Evolutionary conservation across 2,797 vertebrate genomes (phyloP), one percentile per base, ranked within the genome.

Genomic region (Sebastes iracundus): DNA sequence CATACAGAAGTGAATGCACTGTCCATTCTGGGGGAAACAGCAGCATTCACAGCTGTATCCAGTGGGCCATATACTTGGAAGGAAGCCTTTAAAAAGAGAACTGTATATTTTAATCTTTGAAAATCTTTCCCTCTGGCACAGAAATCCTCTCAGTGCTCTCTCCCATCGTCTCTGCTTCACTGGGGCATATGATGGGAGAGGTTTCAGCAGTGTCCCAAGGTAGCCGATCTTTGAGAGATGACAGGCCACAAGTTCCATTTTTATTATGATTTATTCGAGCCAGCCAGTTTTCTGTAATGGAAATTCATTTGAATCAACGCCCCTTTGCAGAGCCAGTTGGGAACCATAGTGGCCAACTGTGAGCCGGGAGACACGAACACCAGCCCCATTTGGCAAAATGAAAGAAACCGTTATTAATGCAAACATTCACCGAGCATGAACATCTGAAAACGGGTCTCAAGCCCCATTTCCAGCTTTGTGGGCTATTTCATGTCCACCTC

Each of bases 211-310:
- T 93, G 93, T 96, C 95, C 94, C 95, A 94, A 94, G 94, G 94
- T 94, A 93, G 93, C 90, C 85, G 91, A 95, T 95, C 94, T 95
- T 93, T 94, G 92, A 93, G 91, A 94, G 93, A 96, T 96, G 95
- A 95, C 96, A 95, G 93, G 90, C 93, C 93, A 91, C 90, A 90
- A 95, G 95, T 94, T 92, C 90, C 93, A 93, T 94, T 96, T 96
- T 95, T 95, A 96, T 96, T 93, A 95, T 95, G 95, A 96, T 96
- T 96, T 96, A 96, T 96, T 96, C 91, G 59, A 94, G 93, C 91
- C 87, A 81, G 93, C 88, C 93, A 92, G 88, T 94, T 94, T 94
- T 94, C 91, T 92, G 92, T 95, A 95, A 95, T 95, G 93, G 94
- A 95, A 96, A 96, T 96, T 95, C 92, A 95, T 95, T 96, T 94